These are phyloP conservation scores for Sitta carolinensis DNA, from an alignment of 2,797 vertebrate genomes.

Conservation along the genomic window DNA sequence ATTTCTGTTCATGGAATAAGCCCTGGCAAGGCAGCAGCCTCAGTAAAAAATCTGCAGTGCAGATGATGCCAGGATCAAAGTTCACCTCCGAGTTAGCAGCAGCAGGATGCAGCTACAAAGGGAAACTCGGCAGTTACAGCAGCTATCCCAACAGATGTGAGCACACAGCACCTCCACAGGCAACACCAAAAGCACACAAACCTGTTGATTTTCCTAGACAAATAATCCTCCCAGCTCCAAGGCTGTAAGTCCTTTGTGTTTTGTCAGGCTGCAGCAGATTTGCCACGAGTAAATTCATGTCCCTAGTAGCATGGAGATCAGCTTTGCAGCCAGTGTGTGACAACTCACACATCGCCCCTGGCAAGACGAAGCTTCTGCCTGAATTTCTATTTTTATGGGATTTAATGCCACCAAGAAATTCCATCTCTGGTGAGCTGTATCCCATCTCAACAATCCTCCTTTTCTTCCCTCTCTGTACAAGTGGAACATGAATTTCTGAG, in stretches of 20 bases:
- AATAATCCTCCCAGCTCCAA: not conserved
- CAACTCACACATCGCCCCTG: not conserved
- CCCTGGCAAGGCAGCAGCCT: not conserved
- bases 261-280: not conserved
- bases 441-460: not conserved
- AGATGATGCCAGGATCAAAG: constrained; percentile 19
- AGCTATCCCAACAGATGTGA: not conserved
- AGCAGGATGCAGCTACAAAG: not conserved
- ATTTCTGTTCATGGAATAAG: not conserved
- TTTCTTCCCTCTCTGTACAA: accelerated
- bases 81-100: not conserved
- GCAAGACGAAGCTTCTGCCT: not conserved
- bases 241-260: not conserved
- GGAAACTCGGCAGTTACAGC: not conserved
- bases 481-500: not conserved
- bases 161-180: not conserved
- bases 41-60: not conserved
- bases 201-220: not conserved
- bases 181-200: not conserved
- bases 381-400: not conserved
- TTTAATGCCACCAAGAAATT: not conserved
- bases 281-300: not conserved
- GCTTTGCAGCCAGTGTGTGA: not conserved
- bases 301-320: not conserved
- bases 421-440: not conserved